Evolutionary conservation across 1,140 invertebrate species (phyloP).

Genomic region (Agrypnia vestita): DNA sequence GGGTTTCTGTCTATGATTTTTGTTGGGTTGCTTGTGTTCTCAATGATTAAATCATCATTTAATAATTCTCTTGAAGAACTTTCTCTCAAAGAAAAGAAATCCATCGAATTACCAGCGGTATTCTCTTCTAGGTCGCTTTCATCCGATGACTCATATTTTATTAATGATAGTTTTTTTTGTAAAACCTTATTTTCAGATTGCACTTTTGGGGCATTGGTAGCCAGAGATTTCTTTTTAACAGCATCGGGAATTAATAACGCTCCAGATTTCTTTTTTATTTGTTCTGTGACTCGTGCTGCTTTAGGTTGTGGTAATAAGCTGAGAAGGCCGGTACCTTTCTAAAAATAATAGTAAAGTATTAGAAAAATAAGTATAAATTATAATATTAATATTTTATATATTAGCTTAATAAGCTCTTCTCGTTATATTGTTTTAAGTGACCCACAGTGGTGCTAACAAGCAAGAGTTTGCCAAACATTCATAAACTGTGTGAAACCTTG

Average conservation of each 20-base stretch:
- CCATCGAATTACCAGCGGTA: slow-evolving; percentile 66
- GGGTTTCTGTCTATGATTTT: neutral
- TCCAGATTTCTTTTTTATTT: slow-evolving; percentile 42
- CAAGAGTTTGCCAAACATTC: too few species aligned
- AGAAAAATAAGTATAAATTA: neutral
- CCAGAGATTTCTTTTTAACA: slow-evolving; percentile 27
- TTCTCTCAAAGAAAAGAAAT: slow-evolving; percentile 75
- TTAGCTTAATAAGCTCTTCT: too few species aligned
- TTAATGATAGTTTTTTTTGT: slow-evolving; percentile 23
- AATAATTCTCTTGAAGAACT: slow-evolving; percentile 8
- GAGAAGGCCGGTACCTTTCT: slow-evolving; percentile 72
- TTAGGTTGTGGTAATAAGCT: slow-evolving; percentile 74
- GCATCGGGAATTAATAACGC: slow-evolving; percentile 22
- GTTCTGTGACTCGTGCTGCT: slow-evolving; percentile 62
- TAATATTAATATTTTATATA: neutral
- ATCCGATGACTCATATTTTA: slow-evolving; percentile 64
- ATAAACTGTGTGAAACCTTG: too few species aligned
- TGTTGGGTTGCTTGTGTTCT: neutral
- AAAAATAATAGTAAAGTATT: slow-evolving; percentile 51
- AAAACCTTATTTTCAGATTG: neutral
- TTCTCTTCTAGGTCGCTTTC: slow-evolving; percentile 70
- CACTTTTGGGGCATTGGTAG: neutral
- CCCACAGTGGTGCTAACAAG: too few species aligned
- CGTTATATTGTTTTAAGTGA: too few species aligned
- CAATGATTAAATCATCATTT: neutral